Evolutionary conservation across 2,113 vertebrate genomes (phyloP), one percentile per base, ranked within the genome.

Genomic region (Nibea albiflora): DNA sequence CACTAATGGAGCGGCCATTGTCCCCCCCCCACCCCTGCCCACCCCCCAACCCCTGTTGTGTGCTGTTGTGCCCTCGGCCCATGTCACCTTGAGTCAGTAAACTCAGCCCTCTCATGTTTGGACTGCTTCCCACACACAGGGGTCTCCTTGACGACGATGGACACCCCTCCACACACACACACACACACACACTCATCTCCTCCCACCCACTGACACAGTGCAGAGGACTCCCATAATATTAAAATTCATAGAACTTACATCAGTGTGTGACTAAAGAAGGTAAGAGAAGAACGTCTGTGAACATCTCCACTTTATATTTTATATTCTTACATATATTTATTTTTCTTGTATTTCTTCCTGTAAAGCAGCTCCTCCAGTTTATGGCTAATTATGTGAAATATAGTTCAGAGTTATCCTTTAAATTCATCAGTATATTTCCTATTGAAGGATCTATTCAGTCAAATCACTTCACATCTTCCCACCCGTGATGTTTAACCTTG

Each of bases 31-130:
- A n/a, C n/a, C n/a, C n/a, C n/a, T n/a, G n/a, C 53, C 10, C 35
- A 35, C 35, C 31, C 35, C 35, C 35, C 24, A 26, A 39, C 35
- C 35, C 35, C 35, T 39, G 76, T 81, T 86, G 80, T 79, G 77
- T 60, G 71, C 76, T 62, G 82, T 26, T 75, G 84, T 84, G 78
- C 70, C 81, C 80, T 76, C 49, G n/a, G 80, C 70, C 83, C 89
- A 89, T 39, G 92, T 92, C 92, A 91, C 89, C 92, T 92, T 90
- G 91, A 94, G 94, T 94, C 93, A 92, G 79, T 88, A 86, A 91
- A 91, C 86, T 89, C 85, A 22, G 66, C 64, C 67, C 84, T 42
- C 88, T 88, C 93, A 90, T 92, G 90, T 94, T 94, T 93, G 88
- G 92, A 84, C 92, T 93, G 78, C 91, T 94, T 93, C 92, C 92